phyloP scores from a whole-genome alignment of 2,113 vertebrate species.

The Cyprinodon variegatus region DNA sequence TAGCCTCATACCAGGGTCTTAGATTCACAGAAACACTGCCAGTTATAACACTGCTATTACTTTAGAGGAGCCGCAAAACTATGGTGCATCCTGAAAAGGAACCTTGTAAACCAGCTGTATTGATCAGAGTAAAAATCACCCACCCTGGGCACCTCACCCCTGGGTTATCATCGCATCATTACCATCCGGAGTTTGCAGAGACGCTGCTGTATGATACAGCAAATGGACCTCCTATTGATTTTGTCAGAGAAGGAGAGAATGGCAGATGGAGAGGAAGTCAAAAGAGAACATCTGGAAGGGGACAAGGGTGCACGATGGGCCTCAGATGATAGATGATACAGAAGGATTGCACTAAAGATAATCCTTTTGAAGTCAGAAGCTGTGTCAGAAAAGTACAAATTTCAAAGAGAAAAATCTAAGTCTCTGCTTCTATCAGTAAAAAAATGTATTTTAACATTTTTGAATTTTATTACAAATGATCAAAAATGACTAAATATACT shows the following conservation, averaged over 20 bases:
- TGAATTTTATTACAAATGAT: constrained; percentile 11
- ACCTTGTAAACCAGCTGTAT: constrained; percentile 69
- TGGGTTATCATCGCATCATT: constrained; percentile 83
- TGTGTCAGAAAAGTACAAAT: constrained; percentile 3
- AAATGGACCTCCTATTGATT: constrained; percentile 84
- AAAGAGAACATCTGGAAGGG: constrained; percentile 70
- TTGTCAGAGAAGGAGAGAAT: constrained; percentile 60
- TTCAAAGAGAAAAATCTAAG: constrained; percentile 7
- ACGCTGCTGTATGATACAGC: constrained; percentile 76
- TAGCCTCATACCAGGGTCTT: not conserved
- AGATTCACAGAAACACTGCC: not conserved
- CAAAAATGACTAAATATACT: constrained; percentile 32
- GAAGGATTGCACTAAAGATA: constrained; percentile 32
- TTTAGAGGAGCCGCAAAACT: not conserved
- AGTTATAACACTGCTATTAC: not conserved
- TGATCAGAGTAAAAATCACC: constrained; percentile 76
- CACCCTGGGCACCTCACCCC: constrained; percentile 67
- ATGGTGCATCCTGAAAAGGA: constrained; percentile 36
- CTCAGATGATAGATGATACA: constrained; percentile 63
- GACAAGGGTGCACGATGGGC: constrained; percentile 52
- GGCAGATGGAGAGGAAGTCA: constrained; percentile 73
- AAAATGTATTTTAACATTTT: constrained; percentile 4
- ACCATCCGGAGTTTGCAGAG: constrained; percentile 78
- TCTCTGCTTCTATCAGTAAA: not conserved
- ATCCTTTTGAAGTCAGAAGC: constrained; percentile 27